phyloP scores from a whole-genome alignment of 2,113 vertebrate species.

The Melierax canorus region DNA sequence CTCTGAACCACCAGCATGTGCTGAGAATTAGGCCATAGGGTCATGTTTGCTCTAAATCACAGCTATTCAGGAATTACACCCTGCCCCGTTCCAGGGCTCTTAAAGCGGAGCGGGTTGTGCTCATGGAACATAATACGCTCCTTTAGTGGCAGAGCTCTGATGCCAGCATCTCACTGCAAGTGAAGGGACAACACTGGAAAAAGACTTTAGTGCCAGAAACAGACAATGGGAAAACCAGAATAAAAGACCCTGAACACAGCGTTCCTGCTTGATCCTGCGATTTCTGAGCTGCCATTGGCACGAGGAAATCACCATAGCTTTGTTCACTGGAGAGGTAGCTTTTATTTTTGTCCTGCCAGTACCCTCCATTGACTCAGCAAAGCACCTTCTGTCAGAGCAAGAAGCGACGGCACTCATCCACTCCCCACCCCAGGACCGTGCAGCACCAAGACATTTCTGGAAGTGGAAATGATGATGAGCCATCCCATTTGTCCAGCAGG shows the following conservation, averaged over 20 bases:
- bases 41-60: conserved; percentile 6
- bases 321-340: neutral
- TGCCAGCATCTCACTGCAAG: neutral
- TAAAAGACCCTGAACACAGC: conserved; percentile 41
- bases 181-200: neutral
- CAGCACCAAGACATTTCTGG: neutral
- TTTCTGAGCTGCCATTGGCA: conserved; percentile 29
- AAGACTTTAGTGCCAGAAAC: conserved; percentile 5
- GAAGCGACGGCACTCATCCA: neutral
- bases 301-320: neutral
- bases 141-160: neutral
- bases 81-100: neutral
- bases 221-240: conserved; percentile 33
- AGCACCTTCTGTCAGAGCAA: neutral
- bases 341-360: neutral
- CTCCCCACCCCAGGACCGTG: neutral
- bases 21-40: conserved; percentile 20
- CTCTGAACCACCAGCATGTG: neutral
- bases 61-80: conserved; percentile 17
- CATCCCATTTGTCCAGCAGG: neutral
- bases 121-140: neutral
- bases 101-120: neutral
- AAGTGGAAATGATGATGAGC: neutral
- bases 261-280: conserved; percentile 38
- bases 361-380: neutral